Conservation (phyloP, 2,888 invertebrate species). For the Agriopis leucophaearia region DNA sequence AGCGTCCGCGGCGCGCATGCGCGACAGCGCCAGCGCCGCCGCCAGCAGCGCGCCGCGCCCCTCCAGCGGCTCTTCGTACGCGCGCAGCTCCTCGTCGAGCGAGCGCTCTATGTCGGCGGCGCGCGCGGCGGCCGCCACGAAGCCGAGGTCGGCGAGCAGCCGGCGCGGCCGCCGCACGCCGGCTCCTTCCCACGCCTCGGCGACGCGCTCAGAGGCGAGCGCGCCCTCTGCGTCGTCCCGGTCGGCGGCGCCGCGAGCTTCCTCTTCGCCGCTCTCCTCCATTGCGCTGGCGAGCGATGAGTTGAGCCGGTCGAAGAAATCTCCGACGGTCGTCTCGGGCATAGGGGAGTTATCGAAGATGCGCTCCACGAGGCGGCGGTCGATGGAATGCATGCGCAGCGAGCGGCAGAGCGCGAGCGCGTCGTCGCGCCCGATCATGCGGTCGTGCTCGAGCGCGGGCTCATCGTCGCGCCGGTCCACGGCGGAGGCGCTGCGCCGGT, state of each 20-base stretch:
- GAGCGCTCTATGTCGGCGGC: constrained; percentile 88
- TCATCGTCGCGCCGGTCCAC: constrained; percentile 48
- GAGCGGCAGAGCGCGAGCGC: constrained; percentile 74
- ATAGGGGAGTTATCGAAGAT: constrained; percentile 65
- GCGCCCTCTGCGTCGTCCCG: constrained; percentile 52
- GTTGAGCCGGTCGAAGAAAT: constrained; percentile 77
- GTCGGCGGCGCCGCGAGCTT: constrained; percentile 53
- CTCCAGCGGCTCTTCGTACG: constrained; percentile 49
- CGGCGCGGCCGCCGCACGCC: constrained; percentile 88
- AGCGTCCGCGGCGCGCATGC: constrained; percentile 90
- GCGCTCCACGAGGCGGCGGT: constrained; percentile 67
- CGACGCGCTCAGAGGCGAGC: constrained; percentile 83
- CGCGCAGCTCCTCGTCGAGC: constrained; percentile 88
- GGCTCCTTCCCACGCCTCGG: constrained; percentile 91
- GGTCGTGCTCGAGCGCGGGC: constrained; percentile 66
- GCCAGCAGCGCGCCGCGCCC: constrained; percentile 77
- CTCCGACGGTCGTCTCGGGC: constrained; percentile 75
- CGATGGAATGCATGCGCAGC: constrained; percentile 73
- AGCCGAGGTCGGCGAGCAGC: constrained; percentile 89
- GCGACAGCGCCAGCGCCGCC: constrained; percentile 89
- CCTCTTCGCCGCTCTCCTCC: constrained; percentile 54
- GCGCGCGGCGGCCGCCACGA: constrained; percentile 85
- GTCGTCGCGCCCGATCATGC: constrained; percentile 67
- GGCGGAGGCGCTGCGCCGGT: constrained; percentile 45
- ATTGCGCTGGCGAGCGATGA: constrained; percentile 67